Evolutionary conservation across 2,797 vertebrate genomes (phyloP), one percentile per base, ranked within the genome.

Genomic region (Tympanoctomys barrerae): DNA sequence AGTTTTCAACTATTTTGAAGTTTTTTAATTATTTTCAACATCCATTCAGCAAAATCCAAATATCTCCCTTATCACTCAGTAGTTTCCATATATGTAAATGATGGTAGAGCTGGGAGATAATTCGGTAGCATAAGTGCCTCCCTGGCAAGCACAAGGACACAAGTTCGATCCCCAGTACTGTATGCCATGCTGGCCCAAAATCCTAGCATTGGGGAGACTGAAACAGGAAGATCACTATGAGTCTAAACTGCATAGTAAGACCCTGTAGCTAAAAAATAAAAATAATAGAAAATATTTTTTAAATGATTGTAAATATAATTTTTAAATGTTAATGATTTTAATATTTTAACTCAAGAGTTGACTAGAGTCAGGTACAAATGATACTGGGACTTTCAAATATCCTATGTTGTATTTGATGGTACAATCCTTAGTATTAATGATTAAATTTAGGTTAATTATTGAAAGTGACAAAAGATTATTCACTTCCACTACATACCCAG

Each of bases 11-110:
- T 61, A 91, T 61, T n/a, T 81, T 73, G 59, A 71, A 46, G 73
- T 85, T 71, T 68, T 81, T 71, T 59, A 85, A 70, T 94, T 70
- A 90, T 73, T 97, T 95, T 82, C 91, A 95, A 80, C 16, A 89
- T 16, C 18, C 57, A 89, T 36, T 79, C 42, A 91, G 42, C 16
- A 90, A 64, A 95, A 87, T 5, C 5, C 36, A 89, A 90, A 91
- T 90, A 39, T 71, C 75, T 6, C 31, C 57, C 11, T 62, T 84
- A 54, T 85, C 36, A 68, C 1, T 39, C 31, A 78, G 71, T 73
- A 59, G 11, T 73, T 79, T 68, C 68, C 73, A 92, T 31, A 1
- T 68, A 0, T 54, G 61, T 49, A 91, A 95, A 88, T 88, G n/a
- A 93, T 59, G 19, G 54, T 57, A 57, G 14, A 57, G 54, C 54